Evolutionary conservation across 1,140 invertebrate genomes (phyloP), one percentile per base, ranked within the genome.

Genomic region (Drosophila ogumai): DNA sequence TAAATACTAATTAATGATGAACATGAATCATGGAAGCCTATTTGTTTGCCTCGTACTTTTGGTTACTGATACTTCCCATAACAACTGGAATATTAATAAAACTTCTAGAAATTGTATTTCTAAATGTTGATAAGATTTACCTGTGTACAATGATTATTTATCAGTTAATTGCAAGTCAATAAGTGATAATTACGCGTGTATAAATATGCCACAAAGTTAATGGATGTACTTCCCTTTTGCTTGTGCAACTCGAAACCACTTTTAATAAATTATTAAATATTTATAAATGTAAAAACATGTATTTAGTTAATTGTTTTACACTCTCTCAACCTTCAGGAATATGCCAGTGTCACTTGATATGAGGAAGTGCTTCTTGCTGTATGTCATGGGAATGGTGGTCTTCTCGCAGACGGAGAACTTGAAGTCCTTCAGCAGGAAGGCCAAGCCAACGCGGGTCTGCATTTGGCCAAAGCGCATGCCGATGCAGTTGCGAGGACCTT

Each of bases 391-490:
- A 17, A 90, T 88, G 15, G 54, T 50, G 6, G 92, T 93, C 57
- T 91, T 69, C 3, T 91, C 82, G 57, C 91, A 92, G 0, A 87
- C 79, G 0, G 78, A 77, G 36, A 93, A 91, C 41, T 82, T 91
- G 10, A 84, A 92, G 15, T 91, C 75, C 46, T 75, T 76, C 15
- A 94, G 56, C 6, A 94, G 71, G 10, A 90, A 67, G 9, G 93
- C 88, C 12, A 94, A 32, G 36, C 94, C 94, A 40, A 95, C 79
- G 86, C 95, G 95, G 0, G 94, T 93, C 81, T 96, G 94, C 88
- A 96, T 92, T 56, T 94, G 90, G 4, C 94, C 95, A 79, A 96
- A 95, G 47, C 95, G 92, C 92, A 95, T 93, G n/a, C 95, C 96
- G 50, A 91, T 81, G 61, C 92, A 93, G 60, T 91, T 92, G 0